Percentiles rank a stretch among this genome's conserved stretches.
phyloP scores from a whole-genome alignment of 2,797 vertebrate genomes.

The Tokudaia muenninki region DNA sequence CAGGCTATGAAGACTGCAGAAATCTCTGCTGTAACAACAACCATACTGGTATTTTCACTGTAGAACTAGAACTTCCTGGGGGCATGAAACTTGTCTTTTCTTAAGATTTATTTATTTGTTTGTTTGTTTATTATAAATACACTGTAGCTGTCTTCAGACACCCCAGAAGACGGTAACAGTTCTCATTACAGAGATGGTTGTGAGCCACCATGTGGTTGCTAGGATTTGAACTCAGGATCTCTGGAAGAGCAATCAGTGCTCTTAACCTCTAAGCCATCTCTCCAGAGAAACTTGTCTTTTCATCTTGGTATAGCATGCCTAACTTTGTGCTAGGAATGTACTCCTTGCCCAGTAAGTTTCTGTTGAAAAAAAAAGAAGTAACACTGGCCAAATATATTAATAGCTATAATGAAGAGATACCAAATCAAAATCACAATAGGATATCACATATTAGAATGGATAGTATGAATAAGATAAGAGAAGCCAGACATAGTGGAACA shows the following conservation, averaged over 20 bases:
- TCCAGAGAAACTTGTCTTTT: background rate
- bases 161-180: too few relatives aligned
- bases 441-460: background rate
- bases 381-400: background rate
- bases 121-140: too few relatives aligned
- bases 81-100: background rate
- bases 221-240: too few relatives aligned
- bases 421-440: background rate
- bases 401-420: background rate
- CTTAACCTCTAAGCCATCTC: too few relatives aligned
- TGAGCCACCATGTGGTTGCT: too few relatives aligned
- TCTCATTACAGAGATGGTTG: too few relatives aligned
- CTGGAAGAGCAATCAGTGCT: too few relatives aligned
- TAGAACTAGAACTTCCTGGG: background rate
- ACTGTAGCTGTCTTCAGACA: too few relatives aligned
- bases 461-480: background rate
- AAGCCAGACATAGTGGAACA: background rate
- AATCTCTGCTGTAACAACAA: background rate
- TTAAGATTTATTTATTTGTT: too few relatives aligned
- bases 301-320: background rate
- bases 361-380: background rate
- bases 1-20: background rate
- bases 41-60: background rate
- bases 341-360: background rate
- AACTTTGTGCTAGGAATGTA: background rate